Evolutionary conservation across 1,140 invertebrate species (phyloP).

Genomic region (Panulirus ornatus): DNA sequence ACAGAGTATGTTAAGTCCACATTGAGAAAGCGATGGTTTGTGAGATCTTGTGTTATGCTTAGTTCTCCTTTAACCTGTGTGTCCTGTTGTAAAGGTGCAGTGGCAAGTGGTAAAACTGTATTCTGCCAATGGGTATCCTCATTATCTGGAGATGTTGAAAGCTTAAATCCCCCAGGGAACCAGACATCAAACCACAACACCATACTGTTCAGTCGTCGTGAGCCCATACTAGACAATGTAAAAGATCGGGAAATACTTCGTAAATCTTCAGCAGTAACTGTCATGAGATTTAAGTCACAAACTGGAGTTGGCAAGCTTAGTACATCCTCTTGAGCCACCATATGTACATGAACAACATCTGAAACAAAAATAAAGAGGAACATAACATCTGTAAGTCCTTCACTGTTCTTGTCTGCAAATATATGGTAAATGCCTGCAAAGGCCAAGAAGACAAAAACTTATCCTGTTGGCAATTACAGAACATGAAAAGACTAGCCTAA

Average conservation of each 20-base stretch:
- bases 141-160: slow-evolving; percentile 77
- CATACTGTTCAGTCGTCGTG: slow-evolving; percentile 75
- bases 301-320: slow-evolving; percentile 74
- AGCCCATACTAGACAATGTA: slow-evolving; percentile 68
- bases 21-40: slow-evolving; percentile 64
- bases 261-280: slow-evolving; percentile 61
- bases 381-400: too few relatives aligned
- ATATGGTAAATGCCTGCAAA: too few relatives aligned
- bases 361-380: slow-evolving; percentile 95
- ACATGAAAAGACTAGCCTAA: too few relatives aligned
- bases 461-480: too few relatives aligned
- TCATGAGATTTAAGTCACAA: slow-evolving; percentile 74
- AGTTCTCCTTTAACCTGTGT: slow-evolving; percentile 47
- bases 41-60: slow-evolving; percentile 68
- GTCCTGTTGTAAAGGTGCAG: slow-evolving; percentile 67
- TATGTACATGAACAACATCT: slow-evolving; percentile 90
- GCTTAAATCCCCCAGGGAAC: slow-evolving; percentile 76
- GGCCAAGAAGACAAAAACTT: too few relatives aligned
- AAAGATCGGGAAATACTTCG: slow-evolving; percentile 45
- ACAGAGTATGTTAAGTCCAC: slow-evolving; percentile 63
- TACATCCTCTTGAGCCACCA: slow-evolving; percentile 74
- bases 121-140: slow-evolving; percentile 75
- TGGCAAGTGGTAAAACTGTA: slow-evolving; percentile 71
- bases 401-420: too few relatives aligned
- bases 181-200: slow-evolving; percentile 77